Evolutionary conservation across 2,888 invertebrate species (phyloP), one percentile per base, ranked within the genome.

Genomic region (Nemurella pictetii): DNA sequence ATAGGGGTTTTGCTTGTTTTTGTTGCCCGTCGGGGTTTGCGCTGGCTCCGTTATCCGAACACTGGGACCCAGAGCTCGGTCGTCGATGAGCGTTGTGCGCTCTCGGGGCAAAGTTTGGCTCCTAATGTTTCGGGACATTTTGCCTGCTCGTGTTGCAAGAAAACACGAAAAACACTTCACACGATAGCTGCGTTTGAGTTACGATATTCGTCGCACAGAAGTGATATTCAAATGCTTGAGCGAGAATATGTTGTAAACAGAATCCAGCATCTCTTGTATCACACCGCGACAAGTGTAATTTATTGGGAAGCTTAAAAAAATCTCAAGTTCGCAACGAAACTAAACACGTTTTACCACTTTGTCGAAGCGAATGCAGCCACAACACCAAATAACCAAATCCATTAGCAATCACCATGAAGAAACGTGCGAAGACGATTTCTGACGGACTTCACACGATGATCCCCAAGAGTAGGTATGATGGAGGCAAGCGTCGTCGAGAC

Each of bases 31-130:
- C 12, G 27, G 25, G 73, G 78, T 28, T 29, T 78, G 78, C 7
- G 26, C 27, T 75, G 75, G 28, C 26, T n/a, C 26, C 20, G n/a
- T n/a, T 7, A 84, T 35, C 4, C 36, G 26, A 20, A 75, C 78
- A 20, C 7, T 82, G 20, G 36, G 82, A 0, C 55, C 27, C 28
- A 27, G 32, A 27, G 30, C 83, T 5, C 12, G 84, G 9, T 27
- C 77, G 25, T 77, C 77, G n/a, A 72, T 29, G 20, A 73, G 30
- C 7, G 73, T 12, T n/a, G 32, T 84, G 15, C 85, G 80, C 27
- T 80, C 81, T 75, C 85, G 85, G 12, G 85, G 85, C 26, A 85
- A 36, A 20, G 85, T 85, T 35, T 85, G 83, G 74, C 83, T 85
- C 12, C 36, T 27, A 25, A 27, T 75, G 30, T 28, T 12, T 81